These are phyloP conservation scores for Charaxes varanes DNA, from an alignment of 1,140 invertebrate species.

Conservation along the genomic window DNA sequence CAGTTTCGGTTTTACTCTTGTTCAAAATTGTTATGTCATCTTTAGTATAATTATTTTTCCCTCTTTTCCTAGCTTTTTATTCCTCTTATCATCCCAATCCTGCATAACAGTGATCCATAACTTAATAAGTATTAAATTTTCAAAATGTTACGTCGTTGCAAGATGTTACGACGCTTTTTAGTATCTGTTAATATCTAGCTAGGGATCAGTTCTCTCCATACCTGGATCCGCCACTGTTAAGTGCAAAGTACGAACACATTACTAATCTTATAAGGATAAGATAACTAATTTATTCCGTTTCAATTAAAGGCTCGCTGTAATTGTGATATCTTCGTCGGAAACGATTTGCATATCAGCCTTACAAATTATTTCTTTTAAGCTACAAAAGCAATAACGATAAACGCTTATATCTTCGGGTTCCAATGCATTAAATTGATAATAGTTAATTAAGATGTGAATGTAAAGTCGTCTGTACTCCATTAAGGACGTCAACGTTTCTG, in stretches of 20 bases:
- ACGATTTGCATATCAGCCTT: constrained; percentile 20
- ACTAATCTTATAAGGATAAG: constrained; percentile 5
- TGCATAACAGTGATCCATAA: too few species aligned
- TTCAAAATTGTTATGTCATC: too few species aligned
- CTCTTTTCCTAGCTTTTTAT: too few species aligned
- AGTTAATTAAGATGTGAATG: constrained; percentile 37
- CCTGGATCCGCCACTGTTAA: too few species aligned
- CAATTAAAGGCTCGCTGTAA: constrained; percentile 9
- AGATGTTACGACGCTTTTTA: too few species aligned
- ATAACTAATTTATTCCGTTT: constrained; percentile 9
- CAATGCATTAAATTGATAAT: constrained; percentile 25
- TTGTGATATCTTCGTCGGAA: constrained; percentile 4
- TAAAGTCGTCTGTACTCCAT: constrained; percentile 27
- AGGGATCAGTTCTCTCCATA: too few species aligned
- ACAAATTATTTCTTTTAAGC: constrained; percentile 9
- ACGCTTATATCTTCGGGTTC: neutral
- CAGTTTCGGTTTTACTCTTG: too few species aligned
- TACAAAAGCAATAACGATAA: constrained; percentile 15
- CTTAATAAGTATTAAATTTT: too few species aligned
- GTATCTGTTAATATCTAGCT: too few species aligned
- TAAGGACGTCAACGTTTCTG: constrained; percentile 32
- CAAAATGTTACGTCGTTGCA: too few species aligned
- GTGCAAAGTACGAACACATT: constrained; percentile 1
- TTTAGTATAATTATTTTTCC: too few species aligned
- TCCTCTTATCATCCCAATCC: too few species aligned